Evolutionary conservation across 2,888 invertebrate species (phyloP), one percentile per base, ranked within the genome.

Genomic region (Siphonodentalium dalli): DNA sequence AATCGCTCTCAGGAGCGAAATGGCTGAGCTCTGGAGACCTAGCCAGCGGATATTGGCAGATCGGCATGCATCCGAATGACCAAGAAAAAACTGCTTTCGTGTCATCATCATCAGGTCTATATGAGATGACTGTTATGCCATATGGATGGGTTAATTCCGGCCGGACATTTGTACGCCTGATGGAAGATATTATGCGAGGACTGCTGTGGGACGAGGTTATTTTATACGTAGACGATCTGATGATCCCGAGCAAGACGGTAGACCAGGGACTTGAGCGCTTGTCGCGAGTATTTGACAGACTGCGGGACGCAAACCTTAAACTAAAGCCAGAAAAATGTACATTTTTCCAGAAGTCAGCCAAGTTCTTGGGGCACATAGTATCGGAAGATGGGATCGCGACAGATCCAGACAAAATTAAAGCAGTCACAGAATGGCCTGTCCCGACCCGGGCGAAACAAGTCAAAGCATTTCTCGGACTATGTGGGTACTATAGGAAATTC

Each of bases 361-460:
- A 39, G 21, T 71, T 60, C 39, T 43, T 69, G 8, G 68, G 70
- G 1, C 58, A 67, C 33, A 45, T 63, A 3, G 54, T 68, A 9
- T 39, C 45, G 2, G 37, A 34, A 9, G 37, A 52, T 9, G 65
- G 64, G 0, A 42, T 62, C 9, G 20, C 29, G 8, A 46, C 61
- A 0, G 63, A 65, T 39, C 47, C 56, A 1, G 38, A 50, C 11
- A 68, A 66, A 42, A 47, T 57, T 8, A 20, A 33, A 24, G 47
- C 57, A 3, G 53, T 71, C 0, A 15, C 34, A 15, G 29, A 60
- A 7, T 65, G 57, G 47, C 48, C 52, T 13, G 21, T 33, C 6
- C 62, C 68, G 8, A 46, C 11, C 4, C 48, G 37, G 15, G 28
- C 54, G 7, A 50, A 51, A 9, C 44, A 60, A 18, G 40, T 66